Base-by-base conservation (phyloP, 2,888 invertebrate species). In the Eurytoma adleriae region DNA sequence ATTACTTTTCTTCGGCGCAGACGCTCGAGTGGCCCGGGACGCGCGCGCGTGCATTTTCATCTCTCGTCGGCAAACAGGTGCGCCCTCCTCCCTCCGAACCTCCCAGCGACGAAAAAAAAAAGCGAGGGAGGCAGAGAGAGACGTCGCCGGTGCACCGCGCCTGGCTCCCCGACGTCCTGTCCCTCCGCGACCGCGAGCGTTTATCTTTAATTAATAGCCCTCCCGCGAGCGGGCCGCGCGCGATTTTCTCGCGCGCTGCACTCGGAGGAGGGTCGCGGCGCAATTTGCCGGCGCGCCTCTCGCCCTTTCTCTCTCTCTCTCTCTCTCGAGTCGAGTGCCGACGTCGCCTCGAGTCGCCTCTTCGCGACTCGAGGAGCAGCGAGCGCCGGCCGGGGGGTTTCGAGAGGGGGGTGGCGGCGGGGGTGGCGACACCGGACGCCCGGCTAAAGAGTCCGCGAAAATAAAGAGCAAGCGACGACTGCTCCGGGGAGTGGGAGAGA, bases 131-230 rank as follows among this genome's bases (percentile, higher is more conserved):
- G 4, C 4, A 30, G 30, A 30, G 30, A 30, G 30, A 30, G 30
- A 30, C n/a, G 30, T 30, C 2, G 30, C 40, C 7, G 40, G 40
- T 7, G 0, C 5, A 5, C 13, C 62, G 12, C 14, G 24, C 16
- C 59, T 66, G 18, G 70, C 57, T 70, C 68, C 72, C 30, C 72
- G 64, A 69, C 56, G 27, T 54, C 54, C 61, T 69, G 64, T 52
- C 64, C 40, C 61, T 27, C 59, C 14, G 50, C 30, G 40, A n/a
- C 18, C n/a, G 13, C 30, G 14, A 69, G 69, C 74, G 70, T 75
- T 79, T 79, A 79, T 75, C 79, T 79, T 66, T 79, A 79, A 79
- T 79, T 79, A 75, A 75, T 59, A 66, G 66, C n/a, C 73, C 69
- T 68, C 71, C 40, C 12, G 27, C 40, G 52, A 16, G 40, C 69